Base-by-base conservation (phyloP, 1,140 invertebrate species). In the Bombus pyrosoma region DNA sequence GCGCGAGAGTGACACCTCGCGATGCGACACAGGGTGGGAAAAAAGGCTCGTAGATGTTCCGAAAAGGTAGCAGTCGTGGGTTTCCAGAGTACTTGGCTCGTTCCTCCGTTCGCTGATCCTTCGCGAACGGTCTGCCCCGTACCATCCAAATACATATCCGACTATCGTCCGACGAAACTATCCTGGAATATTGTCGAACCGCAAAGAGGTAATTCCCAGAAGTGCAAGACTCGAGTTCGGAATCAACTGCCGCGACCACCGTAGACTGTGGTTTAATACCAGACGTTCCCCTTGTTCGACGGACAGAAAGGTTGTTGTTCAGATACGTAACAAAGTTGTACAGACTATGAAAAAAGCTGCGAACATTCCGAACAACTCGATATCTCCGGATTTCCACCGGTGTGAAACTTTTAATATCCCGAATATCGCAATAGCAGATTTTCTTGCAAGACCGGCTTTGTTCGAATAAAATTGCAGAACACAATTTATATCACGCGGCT, bases 121-220 rank as follows among this genome's bases (percentile, higher is more conserved):
- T 34, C 15, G 64, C 15, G 32, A 34, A 2, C 8, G n/a, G 15
- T 15, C 34, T 76, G 12, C 76, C 5, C 12, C 28, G 41, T n/a
- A 28, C n/a, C 34, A 57, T 59, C 32, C 34, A 39, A 39, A 76
- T 86, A 43, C 37, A 0, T 53, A 53, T 53, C 72, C 47, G 53
- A 87, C 81, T 73, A 80, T 64, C 47, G 34, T 53, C 34, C 37
- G n/a, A 76, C 41, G 18, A 79, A 66, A 83, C 85, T 86, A 76
- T 83, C 39, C 37, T 53, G 28, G 62, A 68, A 80, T 62, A 83
- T 68, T 39, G 69, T 80, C 57, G 57, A 34, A 86, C 66, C 47
- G 37, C 87, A 37, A 41, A n/a, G 74, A 83, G 69, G 43, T 53
- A 80, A 88, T 83, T 28, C 47, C 32, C n/a, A 9, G 18, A 47